Percentiles rank a stretch among this genome's conserved stretches.
Conservation (phyloP, 2,797 vertebrate genomes). For the Micropoecilia bifurca region DNA sequence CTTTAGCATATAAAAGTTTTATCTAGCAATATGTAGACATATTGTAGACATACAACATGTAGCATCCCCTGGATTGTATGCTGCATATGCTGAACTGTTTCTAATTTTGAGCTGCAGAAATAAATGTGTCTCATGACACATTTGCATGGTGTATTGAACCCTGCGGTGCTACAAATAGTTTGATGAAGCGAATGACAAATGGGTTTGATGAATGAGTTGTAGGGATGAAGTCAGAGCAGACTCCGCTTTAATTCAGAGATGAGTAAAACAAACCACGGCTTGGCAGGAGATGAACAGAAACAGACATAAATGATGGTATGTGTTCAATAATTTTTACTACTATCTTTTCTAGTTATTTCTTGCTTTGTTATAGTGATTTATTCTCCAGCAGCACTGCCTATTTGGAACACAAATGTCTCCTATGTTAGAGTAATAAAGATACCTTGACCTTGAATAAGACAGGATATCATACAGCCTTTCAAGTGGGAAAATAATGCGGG, state of each 20-base stretch:
- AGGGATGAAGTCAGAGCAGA: not conserved
- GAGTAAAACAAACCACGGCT: not conserved
- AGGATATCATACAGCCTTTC: not conserved
- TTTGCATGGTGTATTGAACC: not conserved
- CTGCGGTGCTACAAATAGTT: not conserved
- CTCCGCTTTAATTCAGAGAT: not conserved
- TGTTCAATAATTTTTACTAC: not conserved
- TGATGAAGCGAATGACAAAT: slow-evolving; percentile 1
- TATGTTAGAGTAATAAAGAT: not conserved
- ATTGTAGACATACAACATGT: not conserved
- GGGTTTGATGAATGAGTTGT: not conserved
- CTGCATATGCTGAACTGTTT: not conserved
- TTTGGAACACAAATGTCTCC: not conserved
- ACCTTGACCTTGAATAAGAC: not conserved
- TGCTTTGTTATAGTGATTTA: not conserved
- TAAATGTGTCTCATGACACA: not conserved
- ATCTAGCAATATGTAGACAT: not conserved
- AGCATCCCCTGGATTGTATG: not conserved
- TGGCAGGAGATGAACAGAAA: not conserved
- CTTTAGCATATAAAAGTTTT: not conserved
- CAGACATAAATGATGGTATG: not conserved
- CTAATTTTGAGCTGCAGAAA: not conserved
- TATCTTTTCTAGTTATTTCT: not conserved
- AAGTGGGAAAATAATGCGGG: not conserved
- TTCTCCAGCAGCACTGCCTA: not conserved